A percentile compares a stretch with the other conserved stretches of the same genome.
Conservation (phyloP, 2,888 invertebrate species). For the Cataglyphis altisquamis region DNA sequence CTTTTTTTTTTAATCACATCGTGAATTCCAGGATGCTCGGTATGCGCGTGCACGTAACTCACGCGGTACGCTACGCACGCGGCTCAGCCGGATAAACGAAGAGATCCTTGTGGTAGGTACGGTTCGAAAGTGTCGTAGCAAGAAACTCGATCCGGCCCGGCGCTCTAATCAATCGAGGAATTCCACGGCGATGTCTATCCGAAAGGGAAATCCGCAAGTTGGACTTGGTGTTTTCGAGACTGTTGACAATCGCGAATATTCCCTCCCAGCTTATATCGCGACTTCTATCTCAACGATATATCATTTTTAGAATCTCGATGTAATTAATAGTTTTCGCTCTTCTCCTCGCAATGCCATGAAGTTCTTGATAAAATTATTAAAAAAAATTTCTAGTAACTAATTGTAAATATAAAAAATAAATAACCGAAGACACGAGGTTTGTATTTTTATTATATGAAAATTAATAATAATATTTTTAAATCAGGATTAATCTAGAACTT, state of each 20-base stretch:
- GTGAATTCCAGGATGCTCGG: constrained; percentile 28
- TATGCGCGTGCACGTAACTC: constrained; percentile 47
- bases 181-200: constrained; percentile 70
- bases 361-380: neutral
- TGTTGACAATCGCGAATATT: neutral
- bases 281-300: too few species aligned
- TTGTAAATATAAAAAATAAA: neutral
- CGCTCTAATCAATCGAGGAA: constrained; percentile 74
- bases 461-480: neutral
- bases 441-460: neutral
- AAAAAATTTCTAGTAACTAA: neutral
- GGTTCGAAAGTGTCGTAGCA: constrained; percentile 73
- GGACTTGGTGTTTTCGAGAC: constrained; percentile 60
- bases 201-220: constrained; percentile 71
- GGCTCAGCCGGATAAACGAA: constrained; percentile 71
- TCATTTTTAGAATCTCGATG: neutral
- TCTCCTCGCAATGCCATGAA: neutral
- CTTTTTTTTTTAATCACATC: neutral
- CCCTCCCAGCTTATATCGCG: neutral
- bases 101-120: constrained; percentile 77
- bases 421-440: neutral
- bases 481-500: neutral
- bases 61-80: constrained; percentile 57
- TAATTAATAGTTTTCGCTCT: neutral
- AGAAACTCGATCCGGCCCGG: constrained; percentile 74